These are phyloP conservation scores for Girardinus metallicus DNA, from an alignment of 2,797 vertebrate species.

Conservation along the genomic window DNA sequence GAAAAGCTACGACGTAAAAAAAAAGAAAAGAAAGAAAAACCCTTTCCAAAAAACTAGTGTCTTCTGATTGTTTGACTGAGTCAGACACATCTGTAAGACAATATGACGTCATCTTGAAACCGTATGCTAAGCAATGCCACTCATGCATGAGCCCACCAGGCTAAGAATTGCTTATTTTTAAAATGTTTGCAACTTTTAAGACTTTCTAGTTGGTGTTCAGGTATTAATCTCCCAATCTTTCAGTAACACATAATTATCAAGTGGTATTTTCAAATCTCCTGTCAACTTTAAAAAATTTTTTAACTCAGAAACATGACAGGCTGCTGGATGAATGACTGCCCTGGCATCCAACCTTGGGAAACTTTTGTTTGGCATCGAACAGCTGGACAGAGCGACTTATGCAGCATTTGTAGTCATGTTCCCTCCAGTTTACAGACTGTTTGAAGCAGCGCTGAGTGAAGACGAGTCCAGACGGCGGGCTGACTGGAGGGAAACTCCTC, in stretches of 20 bases:
- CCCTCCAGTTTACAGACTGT: neutral
- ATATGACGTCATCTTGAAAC: neutral
- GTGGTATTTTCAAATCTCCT: no score
- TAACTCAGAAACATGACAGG: no score
- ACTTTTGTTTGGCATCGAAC: neutral
- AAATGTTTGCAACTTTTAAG: no score
- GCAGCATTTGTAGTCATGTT: neutral
- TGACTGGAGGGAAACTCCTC: constrained; percentile 36
- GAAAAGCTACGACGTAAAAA: neutral
- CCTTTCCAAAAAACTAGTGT: neutral
- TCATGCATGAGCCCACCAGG: neutral
- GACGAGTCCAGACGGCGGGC: constrained; percentile 36
- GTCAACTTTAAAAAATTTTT: no score
- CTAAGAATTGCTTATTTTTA: no score
- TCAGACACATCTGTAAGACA: neutral
- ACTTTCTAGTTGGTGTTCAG: no score
- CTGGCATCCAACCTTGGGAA: no score
- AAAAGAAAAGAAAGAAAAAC: neutral
- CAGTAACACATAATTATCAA: no score
- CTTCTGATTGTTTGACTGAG: neutral
- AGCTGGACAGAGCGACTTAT: neutral
- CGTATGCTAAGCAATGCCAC: neutral
- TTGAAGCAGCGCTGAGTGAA: constrained; percentile 33
- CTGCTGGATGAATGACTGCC: no score
- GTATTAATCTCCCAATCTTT: no score